These are phyloP conservation scores for Coboldia fuscipes DNA, from an alignment of 1,140 invertebrate species.

Conservation along the genomic window DNA sequence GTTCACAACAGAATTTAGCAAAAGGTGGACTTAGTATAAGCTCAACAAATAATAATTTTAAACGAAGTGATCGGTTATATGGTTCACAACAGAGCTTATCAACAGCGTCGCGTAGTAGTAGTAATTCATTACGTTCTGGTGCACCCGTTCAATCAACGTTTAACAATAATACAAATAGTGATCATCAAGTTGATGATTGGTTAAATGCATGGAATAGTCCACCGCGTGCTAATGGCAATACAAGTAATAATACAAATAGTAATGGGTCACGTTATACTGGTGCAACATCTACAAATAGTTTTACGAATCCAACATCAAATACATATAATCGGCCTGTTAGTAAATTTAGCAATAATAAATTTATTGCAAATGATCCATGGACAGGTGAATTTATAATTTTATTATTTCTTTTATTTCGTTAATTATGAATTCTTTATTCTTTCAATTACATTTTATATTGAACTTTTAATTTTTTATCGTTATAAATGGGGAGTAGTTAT, in stretches of 20 bases:
- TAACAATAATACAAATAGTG: background rate
- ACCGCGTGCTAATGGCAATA: too few species aligned
- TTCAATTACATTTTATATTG: background rate
- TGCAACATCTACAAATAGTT: background rate
- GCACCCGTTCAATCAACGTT: background rate
- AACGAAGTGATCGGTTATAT: conserved; percentile 3
- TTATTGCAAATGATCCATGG: conserved; percentile 20
- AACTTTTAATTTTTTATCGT: background rate
- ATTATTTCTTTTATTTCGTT: conserved; percentile 9
- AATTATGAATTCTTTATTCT: background rate
- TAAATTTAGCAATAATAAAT: conserved; percentile 3
- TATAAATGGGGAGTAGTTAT: too few species aligned
- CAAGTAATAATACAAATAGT: too few species aligned
- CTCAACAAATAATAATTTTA: conserved; percentile 2
- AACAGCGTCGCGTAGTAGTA: background rate
- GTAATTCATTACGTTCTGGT: too few species aligned
- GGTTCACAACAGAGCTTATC: conserved; percentile 3
- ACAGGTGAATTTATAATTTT: conserved; percentile 24
- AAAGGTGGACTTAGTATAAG: background rate
- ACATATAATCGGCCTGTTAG: background rate
- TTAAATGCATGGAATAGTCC: conserved; percentile 4
- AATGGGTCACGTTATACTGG: too few species aligned
- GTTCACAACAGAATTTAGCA: conserved; percentile 3
- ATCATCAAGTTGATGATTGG: conserved; percentile 2
- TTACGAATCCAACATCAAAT: background rate